These are phyloP conservation scores for Melanerpes formicivorus DNA, from an alignment of 2,113 vertebrate genomes.

Conservation along the genomic window DNA sequence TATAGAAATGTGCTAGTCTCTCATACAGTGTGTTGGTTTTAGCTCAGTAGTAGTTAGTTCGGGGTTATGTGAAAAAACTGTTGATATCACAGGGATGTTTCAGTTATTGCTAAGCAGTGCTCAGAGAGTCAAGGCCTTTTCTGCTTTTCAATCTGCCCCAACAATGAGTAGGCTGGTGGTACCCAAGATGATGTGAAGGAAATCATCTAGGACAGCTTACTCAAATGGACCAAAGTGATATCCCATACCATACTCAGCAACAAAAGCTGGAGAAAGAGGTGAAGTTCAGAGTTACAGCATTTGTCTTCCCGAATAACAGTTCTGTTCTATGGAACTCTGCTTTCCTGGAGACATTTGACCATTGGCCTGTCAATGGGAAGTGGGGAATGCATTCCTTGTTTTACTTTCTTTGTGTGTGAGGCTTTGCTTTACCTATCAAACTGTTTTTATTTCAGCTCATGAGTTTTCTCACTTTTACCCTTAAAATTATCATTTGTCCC, in stretches of 20 bases:
- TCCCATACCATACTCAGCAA: not conserved
- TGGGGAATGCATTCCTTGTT: not conserved
- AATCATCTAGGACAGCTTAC: not conserved
- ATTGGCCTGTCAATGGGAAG: not conserved
- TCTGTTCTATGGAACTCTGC: fast-evolving
- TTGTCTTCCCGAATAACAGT: not conserved
- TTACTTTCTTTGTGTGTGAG: not conserved
- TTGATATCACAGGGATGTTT: not conserved
- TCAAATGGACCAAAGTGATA: not conserved
- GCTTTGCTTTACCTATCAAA: not conserved
- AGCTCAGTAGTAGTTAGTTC: not conserved
- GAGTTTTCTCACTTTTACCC: not conserved
- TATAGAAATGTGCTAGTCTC: not conserved
- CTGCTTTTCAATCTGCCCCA: fast-evolving
- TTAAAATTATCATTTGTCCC: not conserved
- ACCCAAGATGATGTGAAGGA: not conserved
- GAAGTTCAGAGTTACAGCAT: fast-evolving
- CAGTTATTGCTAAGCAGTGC: fast-evolving
- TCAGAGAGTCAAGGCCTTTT: not conserved
- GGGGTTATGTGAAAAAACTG: not conserved
- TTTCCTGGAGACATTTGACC: not conserved
- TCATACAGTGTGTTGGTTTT: fast-evolving
- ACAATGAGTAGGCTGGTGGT: fast-evolving
- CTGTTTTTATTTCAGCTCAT: not conserved
- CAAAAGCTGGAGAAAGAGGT: not conserved